Conservation (phyloP, 2,113 vertebrate species). For the Oncorhynchus kisutch region DNA sequence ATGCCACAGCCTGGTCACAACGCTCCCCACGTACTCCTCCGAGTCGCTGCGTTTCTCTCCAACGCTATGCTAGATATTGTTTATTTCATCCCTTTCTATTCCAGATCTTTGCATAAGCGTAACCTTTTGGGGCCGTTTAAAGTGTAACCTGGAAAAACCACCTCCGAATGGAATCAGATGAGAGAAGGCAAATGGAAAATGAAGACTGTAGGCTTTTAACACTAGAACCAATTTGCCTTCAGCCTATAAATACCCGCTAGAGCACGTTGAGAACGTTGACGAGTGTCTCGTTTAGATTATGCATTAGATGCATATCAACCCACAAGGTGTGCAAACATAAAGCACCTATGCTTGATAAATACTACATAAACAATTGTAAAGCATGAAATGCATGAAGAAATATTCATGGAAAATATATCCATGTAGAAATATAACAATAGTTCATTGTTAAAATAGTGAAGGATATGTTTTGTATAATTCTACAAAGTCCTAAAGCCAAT, state of each 20-base stretch:
- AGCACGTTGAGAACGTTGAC: conserved; percentile 8
- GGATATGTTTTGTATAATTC: too few species aligned
- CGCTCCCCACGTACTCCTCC: not conserved
- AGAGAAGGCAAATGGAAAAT: not conserved
- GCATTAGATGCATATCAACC: conserved; percentile 14
- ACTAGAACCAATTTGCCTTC: not conserved
- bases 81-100: conserved; percentile 26
- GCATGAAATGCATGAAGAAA: too few species aligned
- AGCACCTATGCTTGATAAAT: too few species aligned
- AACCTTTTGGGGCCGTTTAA: conserved; percentile 33
- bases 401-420: too few species aligned
- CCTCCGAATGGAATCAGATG: conserved; percentile 18
- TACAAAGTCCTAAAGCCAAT: too few species aligned
- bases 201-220: conserved; percentile 20
- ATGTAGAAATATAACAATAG: too few species aligned
- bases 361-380: too few species aligned
- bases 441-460: too few species aligned
- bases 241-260: conserved; percentile 28
- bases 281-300: conserved; percentile 15
- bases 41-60: conserved; percentile 13
- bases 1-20: conserved; percentile 8
- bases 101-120: conserved; percentile 14
- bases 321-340: too few species aligned
- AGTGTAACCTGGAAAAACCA: conserved; percentile 31
- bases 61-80: conserved; percentile 17